These are phyloP conservation scores for Enteromius argenteus DNA, from an alignment of 2,797 vertebrate genomes.

Conservation along the genomic window DNA sequence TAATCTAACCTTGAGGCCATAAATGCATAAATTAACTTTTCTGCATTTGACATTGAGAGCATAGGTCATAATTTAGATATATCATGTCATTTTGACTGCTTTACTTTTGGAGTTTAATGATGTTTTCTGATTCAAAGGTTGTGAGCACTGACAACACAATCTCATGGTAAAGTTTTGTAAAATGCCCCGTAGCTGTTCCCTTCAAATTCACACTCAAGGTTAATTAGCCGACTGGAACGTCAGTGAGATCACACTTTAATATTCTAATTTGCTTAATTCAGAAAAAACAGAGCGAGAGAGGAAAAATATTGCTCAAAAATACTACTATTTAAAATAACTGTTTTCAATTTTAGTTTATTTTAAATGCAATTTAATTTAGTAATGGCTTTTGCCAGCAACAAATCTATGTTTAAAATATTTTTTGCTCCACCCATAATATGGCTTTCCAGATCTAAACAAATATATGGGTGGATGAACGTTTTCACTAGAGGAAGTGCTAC, in stretches of 20 bases:
- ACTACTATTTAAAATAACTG: not conserved
- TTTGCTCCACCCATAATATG: not conserved
- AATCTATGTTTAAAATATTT: not conserved
- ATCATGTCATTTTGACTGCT: not conserved
- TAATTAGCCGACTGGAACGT: slow-evolving; percentile 6
- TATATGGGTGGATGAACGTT: too few relatives aligned
- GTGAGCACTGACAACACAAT: not conserved
- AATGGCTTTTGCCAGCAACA: not conserved
- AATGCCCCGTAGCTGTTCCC: not conserved
- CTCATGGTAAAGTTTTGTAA: not conserved
- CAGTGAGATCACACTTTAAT: not conserved
- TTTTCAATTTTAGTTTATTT: not conserved
- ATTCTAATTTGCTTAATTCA: not conserved
- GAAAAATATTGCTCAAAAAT: not conserved
- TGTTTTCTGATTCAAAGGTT: slow-evolving; percentile 20
- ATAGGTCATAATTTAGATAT: not conserved
- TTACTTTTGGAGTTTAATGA: not conserved
- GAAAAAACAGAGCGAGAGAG: not conserved
- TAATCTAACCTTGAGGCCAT: not conserved
- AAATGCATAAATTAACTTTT: not conserved
- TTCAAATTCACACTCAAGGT: not conserved
- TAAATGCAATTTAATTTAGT: not conserved
- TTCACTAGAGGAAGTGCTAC: not conserved
- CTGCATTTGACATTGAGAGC: not conserved
- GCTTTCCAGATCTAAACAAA: not conserved